Conservation (phyloP, 2,888 invertebrate species). For the Clusia tigrina region DNA sequence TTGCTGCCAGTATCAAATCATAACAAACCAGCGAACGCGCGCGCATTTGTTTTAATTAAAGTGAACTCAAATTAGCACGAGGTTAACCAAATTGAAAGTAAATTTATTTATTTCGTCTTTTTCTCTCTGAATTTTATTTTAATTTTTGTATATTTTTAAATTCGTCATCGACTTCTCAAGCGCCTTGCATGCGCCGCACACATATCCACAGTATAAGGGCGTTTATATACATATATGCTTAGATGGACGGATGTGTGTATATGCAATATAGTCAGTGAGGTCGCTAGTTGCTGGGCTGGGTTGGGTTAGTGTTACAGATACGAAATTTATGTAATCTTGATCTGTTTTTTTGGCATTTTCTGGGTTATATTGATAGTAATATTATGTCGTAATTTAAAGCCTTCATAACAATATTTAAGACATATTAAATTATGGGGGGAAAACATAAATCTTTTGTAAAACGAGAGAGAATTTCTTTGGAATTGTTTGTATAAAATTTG, state of each 20-base stretch:
- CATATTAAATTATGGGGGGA: too few relatives aligned
- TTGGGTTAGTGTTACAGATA: background rate
- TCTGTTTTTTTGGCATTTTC: too few relatives aligned
- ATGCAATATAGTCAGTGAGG: too few relatives aligned
- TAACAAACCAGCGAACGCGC: background rate
- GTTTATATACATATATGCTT: background rate
- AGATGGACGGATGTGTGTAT: background rate
- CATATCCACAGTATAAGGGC: background rate
- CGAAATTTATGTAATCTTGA: conserved; percentile 11
- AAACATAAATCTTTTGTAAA: too few relatives aligned
- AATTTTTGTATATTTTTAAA: conserved; percentile 11
- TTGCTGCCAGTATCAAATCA: background rate
- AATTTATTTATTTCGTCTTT: conserved; percentile 29
- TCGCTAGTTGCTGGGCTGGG: too few relatives aligned
- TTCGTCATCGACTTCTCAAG: conserved; percentile 24
- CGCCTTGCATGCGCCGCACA: too few relatives aligned
- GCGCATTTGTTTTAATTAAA: conserved; percentile 54
- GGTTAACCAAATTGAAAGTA: conserved; percentile 62
- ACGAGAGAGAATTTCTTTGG: too few relatives aligned
- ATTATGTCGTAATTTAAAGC: too few relatives aligned
- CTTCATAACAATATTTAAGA: too few relatives aligned
- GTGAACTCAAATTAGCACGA: conserved; percentile 63
- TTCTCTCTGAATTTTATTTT: background rate
- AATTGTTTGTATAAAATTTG: too few relatives aligned
- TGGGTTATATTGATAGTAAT: too few relatives aligned